Evolutionary conservation across 2,797 vertebrate genomes (phyloP), one percentile per base, ranked within the genome.

Genomic region (Enteromius unitaeniatus): DNA sequence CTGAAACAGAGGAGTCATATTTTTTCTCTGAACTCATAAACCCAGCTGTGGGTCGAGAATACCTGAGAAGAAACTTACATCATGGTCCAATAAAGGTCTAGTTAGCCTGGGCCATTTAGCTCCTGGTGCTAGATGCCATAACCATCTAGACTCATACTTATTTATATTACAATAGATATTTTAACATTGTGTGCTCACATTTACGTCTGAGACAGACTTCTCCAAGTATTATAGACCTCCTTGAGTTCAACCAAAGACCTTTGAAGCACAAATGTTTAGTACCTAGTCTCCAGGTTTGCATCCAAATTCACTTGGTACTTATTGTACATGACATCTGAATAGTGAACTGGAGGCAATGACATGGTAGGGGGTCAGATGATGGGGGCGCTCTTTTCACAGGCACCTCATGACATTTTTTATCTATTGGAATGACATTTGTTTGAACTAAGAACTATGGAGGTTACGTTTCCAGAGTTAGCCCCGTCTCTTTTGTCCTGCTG

Each of bases 361-460:
- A 67, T 60, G 73, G 53, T 51, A 51, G 42, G 58, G 58, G 81
- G 77, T 80, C 78, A 78, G 73, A 77, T 79, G 60, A 73, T 65
- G 9, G 45, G 19, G 4, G 26, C 3, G 10, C 42, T 74, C 40
- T 69, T 87, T 87, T 90, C 87, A 90, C 86, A 87, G 11, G 34
- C 47, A 79, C 62, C 47, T 34, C 34, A 34, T 42, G 55, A 73
- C 15, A 34, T 69, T 72, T 80, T 51, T 42, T 34, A 69, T 78
- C 21, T 45, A 53, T 78, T 58, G 75, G 82, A 81, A 87, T 75
- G 37, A 26, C 58, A 34, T 28, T 70, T 53, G 64, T 70, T 55
- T 85, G 60, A 81, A 80, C 70, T 75, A 78, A 78, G 34, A 53
- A 53, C 34, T 31, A 23, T 23, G 15, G n/a, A 83, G 73, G 80